Evolutionary conservation across 1,140 invertebrate genomes (phyloP).

Genomic region (Leptinotarsa defecta): DNA sequence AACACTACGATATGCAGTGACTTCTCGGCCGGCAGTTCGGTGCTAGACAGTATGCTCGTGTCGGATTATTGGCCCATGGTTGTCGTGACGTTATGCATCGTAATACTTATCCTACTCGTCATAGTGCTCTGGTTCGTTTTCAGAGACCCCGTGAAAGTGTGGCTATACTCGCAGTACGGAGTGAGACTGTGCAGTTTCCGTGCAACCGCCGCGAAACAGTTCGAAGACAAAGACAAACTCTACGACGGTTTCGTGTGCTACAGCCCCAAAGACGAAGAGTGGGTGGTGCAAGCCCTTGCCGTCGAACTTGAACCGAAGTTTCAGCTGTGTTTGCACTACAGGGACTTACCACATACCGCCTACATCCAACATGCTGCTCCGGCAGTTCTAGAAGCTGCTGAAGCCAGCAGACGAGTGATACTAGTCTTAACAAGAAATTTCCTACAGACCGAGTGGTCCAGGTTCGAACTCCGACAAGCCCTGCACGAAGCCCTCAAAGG

Average conservation of each 20-base stretch:
- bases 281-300: slow-evolving; percentile 81
- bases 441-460: slow-evolving; percentile 83
- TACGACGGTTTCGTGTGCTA: slow-evolving; percentile 94
- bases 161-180: slow-evolving; percentile 86
- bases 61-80: slow-evolving; percentile 85
- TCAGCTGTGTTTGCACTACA: slow-evolving; percentile 84
- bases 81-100: slow-evolving; percentile 74
- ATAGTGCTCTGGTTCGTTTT: slow-evolving; percentile 81
- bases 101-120: slow-evolving; percentile 73
- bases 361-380: slow-evolving; percentile 76
- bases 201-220: slow-evolving; percentile 58
- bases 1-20: slow-evolving; percentile 83
- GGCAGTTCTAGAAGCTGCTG: slow-evolving; percentile 82
- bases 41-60: slow-evolving; percentile 81
- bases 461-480: slow-evolving; percentile 81
- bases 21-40: slow-evolving; percentile 79
- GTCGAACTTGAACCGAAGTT: slow-evolving; percentile 84
- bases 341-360: slow-evolving; percentile 74
- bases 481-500: slow-evolving; percentile 85
- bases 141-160: slow-evolving; percentile 80
- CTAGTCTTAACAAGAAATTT: slow-evolving; percentile 83
- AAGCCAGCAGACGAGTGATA: slow-evolving; percentile 80
- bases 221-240: slow-evolving; percentile 80
- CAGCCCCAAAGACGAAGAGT: slow-evolving; percentile 89
- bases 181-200: slow-evolving; percentile 73